Evolutionary conservation across 1,140 invertebrate species (phyloP).

Genomic region (Phymorhynchus buccinoides): DNA sequence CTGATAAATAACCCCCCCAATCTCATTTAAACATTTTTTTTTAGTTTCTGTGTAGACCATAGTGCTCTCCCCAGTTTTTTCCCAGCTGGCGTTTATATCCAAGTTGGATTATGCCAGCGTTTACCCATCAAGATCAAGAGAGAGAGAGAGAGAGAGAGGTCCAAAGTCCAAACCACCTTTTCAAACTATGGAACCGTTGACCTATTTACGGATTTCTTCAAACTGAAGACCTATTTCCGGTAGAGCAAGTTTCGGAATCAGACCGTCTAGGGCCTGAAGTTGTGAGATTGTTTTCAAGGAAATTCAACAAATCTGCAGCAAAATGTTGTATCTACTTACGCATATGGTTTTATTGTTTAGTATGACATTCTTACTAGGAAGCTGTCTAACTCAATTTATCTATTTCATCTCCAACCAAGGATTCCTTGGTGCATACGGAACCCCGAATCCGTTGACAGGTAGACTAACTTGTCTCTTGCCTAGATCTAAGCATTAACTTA

Average conservation of each 20-base stretch:
- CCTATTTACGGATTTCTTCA: background rate
- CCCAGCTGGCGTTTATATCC: no score
- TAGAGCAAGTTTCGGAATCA: background rate
- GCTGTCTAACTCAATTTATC: slow-evolving; percentile 20
- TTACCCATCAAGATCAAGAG: no score
- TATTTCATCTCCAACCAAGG: slow-evolving; percentile 13
- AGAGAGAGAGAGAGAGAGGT: background rate
- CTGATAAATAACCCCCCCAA: no score
- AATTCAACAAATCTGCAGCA: no score
- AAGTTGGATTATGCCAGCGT: no score
- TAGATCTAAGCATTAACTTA: background rate
- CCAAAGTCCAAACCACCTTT: background rate
- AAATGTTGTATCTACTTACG: background rate
- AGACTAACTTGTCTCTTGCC: background rate
- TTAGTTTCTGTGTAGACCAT: no score
- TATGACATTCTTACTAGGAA: background rate
- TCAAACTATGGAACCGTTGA: background rate
- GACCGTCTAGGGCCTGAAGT: no score
- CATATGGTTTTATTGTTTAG: background rate
- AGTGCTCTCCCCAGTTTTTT: no score
- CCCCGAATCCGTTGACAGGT: no score
- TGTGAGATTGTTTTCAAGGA: no score
- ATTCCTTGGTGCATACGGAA: background rate
- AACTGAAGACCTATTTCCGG: no score
- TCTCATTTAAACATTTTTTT: no score